Conservation (phyloP, 2,113 vertebrate species). For the Pyxicephalus adspersus region DNA sequence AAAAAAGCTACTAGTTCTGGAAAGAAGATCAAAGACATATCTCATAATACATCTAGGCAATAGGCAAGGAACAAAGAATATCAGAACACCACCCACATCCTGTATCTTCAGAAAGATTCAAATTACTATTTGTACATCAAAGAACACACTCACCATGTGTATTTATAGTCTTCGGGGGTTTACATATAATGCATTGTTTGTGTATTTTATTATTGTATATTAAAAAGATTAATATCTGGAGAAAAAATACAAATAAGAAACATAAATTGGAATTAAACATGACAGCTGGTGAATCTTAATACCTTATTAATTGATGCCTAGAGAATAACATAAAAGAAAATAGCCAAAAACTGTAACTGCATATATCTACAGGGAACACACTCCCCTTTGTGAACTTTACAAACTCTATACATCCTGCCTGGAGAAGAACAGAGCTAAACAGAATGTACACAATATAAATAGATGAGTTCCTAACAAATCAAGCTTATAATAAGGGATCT, state of each 20-base stretch:
- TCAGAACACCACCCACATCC: not conserved
- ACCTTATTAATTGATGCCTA: slow-evolving; percentile 5
- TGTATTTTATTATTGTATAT: not conserved
- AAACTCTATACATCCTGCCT: not conserved
- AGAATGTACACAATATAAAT: not conserved
- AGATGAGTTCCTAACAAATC: not conserved
- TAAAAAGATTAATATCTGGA: not conserved
- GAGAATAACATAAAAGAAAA: not conserved
- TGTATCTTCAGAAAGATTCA: slow-evolving; percentile 8
- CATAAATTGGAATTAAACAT: not conserved
- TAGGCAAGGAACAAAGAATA: not conserved
- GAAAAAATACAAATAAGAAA: not conserved
- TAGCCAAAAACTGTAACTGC: not conserved
- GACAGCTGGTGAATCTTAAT: slow-evolving; percentile 11
- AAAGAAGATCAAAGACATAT: too few relatives aligned
- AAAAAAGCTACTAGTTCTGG: too few relatives aligned
- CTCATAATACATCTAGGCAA: too few relatives aligned
- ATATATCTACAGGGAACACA: not conserved
- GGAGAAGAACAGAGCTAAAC: not conserved
- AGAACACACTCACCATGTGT: not conserved
- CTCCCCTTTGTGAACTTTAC: not conserved
- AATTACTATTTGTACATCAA: slow-evolving; percentile 7
- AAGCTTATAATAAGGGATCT: not conserved
- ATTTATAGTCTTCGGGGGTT: not conserved
- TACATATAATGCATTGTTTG: slow-evolving; percentile 31